A percentile compares a stretch with the other conserved stretches of the same genome.
These are phyloP conservation scores for Harpagifer antarcticus DNA, from an alignment of 2,797 vertebrate genomes.

Conservation along the genomic window DNA sequence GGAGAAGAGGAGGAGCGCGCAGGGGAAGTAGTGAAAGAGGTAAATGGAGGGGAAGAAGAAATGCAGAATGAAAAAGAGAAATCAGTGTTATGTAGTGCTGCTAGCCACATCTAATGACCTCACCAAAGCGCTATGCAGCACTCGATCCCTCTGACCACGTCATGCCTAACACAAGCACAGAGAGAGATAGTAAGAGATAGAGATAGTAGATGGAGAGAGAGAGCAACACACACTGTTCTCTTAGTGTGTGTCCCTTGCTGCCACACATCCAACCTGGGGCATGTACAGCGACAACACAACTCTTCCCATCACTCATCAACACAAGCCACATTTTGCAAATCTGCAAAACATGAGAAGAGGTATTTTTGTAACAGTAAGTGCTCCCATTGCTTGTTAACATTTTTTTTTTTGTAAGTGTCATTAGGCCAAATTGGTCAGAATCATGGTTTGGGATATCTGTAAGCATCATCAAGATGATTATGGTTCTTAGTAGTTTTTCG, in stretches of 20 bases:
- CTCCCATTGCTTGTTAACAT: neutral
- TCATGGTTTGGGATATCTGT: neutral
- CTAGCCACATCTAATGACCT: conserved; percentile 70
- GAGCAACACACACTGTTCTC: conserved; percentile 43
- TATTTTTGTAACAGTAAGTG: conserved; percentile 10
- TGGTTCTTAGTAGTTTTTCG: neutral
- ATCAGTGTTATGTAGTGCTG: conserved; percentile 50
- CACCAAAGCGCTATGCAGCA: conserved; percentile 54
- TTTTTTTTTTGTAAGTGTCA: neutral
- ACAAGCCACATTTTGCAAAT: conserved; percentile 55
- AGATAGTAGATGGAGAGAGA: conserved; percentile 3
- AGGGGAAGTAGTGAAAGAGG: conserved; percentile 32
- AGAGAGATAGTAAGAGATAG: conserved; percentile 6
- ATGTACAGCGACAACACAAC: conserved; percentile 65
- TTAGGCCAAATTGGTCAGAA: neutral
- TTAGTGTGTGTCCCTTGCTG: conserved; percentile 45
- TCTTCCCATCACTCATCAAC: conserved; percentile 69
- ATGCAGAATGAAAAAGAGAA: conserved; percentile 42
- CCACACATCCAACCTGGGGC: conserved; percentile 71
- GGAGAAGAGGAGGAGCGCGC: conserved; percentile 31
- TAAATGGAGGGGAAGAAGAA: conserved; percentile 64
- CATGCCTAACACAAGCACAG: conserved; percentile 33
- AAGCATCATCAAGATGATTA: neutral
- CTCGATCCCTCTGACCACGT: conserved; percentile 40
- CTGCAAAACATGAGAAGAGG: conserved; percentile 27